These are phyloP conservation scores for Eleginops maclovinus DNA, from an alignment of 2,113 vertebrate species.

Conservation along the genomic window DNA sequence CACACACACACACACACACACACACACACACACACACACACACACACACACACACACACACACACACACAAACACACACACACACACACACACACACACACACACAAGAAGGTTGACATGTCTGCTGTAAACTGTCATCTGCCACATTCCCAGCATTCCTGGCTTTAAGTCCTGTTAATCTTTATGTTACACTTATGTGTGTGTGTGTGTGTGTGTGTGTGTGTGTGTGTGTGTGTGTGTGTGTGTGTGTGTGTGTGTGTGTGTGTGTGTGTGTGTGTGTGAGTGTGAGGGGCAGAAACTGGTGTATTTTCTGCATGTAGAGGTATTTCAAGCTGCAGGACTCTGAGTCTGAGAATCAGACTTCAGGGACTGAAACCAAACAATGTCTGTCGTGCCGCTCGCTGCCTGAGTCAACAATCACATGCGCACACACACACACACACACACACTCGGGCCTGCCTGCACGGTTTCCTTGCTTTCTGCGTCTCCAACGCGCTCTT, in stretches of 20 bases:
- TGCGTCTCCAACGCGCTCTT: conserved; percentile 2
- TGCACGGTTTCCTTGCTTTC: conserved; percentile 47
- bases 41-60: no score
- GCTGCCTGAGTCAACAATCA: conserved; percentile 51
- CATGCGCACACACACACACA: conserved; percentile 15
- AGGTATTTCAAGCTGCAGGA: conserved; percentile 5
- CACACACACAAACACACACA: no score
- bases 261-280: background rate
- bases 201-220: background rate
- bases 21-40: background rate
- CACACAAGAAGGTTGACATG: background rate
- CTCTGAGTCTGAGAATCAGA: conserved; percentile 41
- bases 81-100: no score
- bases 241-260: conserved; percentile 1
- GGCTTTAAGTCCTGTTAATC: background rate
- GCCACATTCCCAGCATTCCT: conserved; percentile 4
- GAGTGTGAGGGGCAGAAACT: no score
- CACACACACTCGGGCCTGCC: conserved; percentile 40
- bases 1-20: no score
- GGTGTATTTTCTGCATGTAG: no score
- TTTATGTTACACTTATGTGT: background rate
- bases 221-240: conserved; percentile 20
- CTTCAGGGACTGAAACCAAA: conserved; percentile 41
- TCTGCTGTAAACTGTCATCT: conserved; percentile 1
- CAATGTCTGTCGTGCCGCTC: conserved; percentile 20